phyloP scores from a whole-genome alignment of 2,113 vertebrate genomes.

The Macquaria australasica region DNA sequence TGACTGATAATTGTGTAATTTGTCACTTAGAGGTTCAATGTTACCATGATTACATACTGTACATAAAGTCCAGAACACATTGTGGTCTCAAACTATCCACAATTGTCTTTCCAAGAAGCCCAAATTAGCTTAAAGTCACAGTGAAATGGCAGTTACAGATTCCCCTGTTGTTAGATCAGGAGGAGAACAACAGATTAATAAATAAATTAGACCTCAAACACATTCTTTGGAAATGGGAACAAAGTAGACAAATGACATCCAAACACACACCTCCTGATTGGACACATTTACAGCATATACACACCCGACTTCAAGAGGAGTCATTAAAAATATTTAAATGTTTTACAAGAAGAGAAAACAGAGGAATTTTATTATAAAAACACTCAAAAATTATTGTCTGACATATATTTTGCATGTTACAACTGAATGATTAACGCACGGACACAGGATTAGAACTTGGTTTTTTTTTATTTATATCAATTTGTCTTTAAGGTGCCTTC shows the following conservation, averaged over 20 bases:
- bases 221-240: no score
- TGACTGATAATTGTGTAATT: constrained; percentile 37
- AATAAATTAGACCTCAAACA: not conserved
- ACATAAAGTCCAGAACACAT: constrained; percentile 22
- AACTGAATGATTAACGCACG: no score
- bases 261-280: no score
- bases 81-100: not conserved
- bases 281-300: no score
- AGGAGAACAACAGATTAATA: not conserved
- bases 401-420: no score
- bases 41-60: constrained; percentile 23
- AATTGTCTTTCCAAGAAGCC: not conserved
- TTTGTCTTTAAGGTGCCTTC: not conserved
- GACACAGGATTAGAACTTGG: no score
- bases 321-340: no score
- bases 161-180: not conserved
- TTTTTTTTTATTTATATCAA: not conserved
- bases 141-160: not conserved
- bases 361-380: no score
- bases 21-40: constrained; percentile 21
- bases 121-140: not conserved
- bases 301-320: no score
- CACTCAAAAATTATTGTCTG: no score
- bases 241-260: no score
- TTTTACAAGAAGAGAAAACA: no score